A percentile compares a stretch with the other conserved stretches of the same genome.
Conservation (phyloP, 1,140 invertebrate genomes). For the Drosophila pallidifrons region DNA sequence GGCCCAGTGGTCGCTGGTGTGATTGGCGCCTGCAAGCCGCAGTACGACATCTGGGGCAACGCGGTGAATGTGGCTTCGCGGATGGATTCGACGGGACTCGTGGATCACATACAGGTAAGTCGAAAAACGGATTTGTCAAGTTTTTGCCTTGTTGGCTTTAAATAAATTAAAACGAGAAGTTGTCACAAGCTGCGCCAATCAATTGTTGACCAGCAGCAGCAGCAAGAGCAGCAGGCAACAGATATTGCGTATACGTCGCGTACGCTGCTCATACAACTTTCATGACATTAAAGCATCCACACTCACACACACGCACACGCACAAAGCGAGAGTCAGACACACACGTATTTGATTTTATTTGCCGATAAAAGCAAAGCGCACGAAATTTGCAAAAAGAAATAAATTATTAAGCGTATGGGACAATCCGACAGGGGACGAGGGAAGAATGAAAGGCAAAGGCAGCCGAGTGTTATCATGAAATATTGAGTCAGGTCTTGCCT, state of each 20-base stretch:
- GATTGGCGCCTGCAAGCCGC: slow-evolving; percentile 96
- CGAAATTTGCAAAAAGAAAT: slow-evolving; percentile 71
- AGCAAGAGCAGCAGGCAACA: slow-evolving; percentile 1
- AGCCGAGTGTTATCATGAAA: slow-evolving; percentile 70
- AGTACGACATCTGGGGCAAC: slow-evolving; percentile 96
- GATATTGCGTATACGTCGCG: slow-evolving; percentile 27
- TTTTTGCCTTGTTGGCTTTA: slow-evolving; percentile 21
- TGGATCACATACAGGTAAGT: slow-evolving; percentile 92
- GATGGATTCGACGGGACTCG: slow-evolving; percentile 94
- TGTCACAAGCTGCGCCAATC: slow-evolving; percentile 18
- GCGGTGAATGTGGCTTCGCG: slow-evolving; percentile 96
- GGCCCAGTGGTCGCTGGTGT: slow-evolving; percentile 98
- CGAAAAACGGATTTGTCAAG: neutral
- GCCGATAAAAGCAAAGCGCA: slow-evolving; percentile 62
- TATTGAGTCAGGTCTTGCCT: slow-evolving; percentile 53
- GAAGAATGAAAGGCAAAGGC: neutral
- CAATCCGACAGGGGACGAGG: neutral
- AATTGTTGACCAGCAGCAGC: slow-evolving; percentile 24
- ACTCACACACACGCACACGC: too few relatives aligned
- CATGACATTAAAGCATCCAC: neutral
- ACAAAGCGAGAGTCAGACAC: neutral
- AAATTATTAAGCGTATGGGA: slow-evolving; percentile 71
- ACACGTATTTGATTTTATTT: slow-evolving; percentile 76
- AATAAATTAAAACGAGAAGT: slow-evolving; percentile 33
- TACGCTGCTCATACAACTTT: slow-evolving; percentile 11